phyloP scores from a whole-genome alignment of 23 tunicate species.

The Halocynthia aurantium region DNA sequence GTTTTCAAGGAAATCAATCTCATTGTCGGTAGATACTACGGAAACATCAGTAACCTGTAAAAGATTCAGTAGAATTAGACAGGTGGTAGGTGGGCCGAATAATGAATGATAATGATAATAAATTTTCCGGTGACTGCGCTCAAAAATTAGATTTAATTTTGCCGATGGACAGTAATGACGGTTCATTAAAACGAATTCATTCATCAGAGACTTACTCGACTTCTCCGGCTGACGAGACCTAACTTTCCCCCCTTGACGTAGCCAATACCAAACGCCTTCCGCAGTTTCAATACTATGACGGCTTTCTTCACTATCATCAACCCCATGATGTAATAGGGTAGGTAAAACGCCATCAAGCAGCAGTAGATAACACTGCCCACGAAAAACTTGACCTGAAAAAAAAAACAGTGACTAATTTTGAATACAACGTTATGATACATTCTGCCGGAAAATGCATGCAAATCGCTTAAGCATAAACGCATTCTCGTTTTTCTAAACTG shows the following conservation, averaged over 20 bases:
- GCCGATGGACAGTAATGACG: no score
- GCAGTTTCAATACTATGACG: constrained; percentile 33
- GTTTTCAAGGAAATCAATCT: constrained; percentile 66
- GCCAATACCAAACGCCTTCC: constrained; percentile 12
- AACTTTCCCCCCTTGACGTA: constrained; percentile 28
- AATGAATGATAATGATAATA: background rate
- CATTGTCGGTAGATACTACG: constrained; percentile 60
- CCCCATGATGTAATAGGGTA: constrained; percentile 56
- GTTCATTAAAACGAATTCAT: no score
- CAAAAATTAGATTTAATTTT: no score
- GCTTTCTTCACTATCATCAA: constrained; percentile 34
- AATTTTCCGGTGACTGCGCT: background rate
- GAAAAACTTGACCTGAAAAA: constrained; percentile 23
- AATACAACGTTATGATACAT: no score
- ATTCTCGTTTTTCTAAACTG: no score
- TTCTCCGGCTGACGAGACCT: constrained; percentile 65
- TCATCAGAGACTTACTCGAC: constrained; percentile 42
- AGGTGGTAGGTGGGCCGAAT: no score
- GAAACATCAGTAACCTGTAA: constrained; percentile 63
- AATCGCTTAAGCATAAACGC: no score
- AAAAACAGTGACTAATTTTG: no score
- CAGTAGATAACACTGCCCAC: constrained; percentile 38
- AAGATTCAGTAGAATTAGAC: no score
- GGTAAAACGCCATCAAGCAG: constrained; percentile 38
- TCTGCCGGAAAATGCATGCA: no score